Evolutionary conservation across 1,140 invertebrate genomes (phyloP), one percentile per base, ranked within the genome.

Genomic region (Heliconius nattereri): DNA sequence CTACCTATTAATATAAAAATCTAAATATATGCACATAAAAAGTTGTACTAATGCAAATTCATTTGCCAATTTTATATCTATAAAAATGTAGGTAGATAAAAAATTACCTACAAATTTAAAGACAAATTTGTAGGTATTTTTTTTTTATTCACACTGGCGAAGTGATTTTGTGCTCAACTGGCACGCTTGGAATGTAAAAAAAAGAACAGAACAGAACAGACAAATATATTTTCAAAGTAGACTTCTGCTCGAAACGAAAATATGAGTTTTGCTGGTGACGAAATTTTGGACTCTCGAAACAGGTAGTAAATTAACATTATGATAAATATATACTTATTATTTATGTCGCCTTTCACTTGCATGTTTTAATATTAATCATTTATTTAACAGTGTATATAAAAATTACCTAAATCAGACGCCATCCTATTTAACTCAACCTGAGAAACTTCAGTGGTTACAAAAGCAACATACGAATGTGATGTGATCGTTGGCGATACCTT

Each of bases 401-500:
- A 85, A 91, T 2, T 45, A 83, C 1, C 78, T 94, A 23, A 94
- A 92, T 78, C 91, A 94, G 75, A 90, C 94, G 1, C 78, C 83
- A 1, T 52, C 72, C 2, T 79, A 75, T 20, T 8, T 90, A 7
- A 78, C 89, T 1, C 93, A 94, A 57, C 79, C 81, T 16, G 85
- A 94, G 35, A 87, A 84, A 29, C 75, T 94, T 11, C 23, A 85
- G 6, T 95, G 93, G 94, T 82, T 96, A 19, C 95, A 96, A 84
- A 82, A 92, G 60, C 89, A 87, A n/a, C 90, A 95, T 57, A 92
- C n/a, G n/a, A n/a, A n/a, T n/a, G n/a, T n/a, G n/a, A n/a, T 97
- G 96, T 85, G 85, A 94, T 78, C 95, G 95, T 78, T 96, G 95
- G 95, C 94, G 96, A 54, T 96, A 95, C 76, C 81, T 95, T 6